Base-by-base conservation (phyloP, 2,888 invertebrate genomes). In the Himalopsyche tibetana region DNA sequence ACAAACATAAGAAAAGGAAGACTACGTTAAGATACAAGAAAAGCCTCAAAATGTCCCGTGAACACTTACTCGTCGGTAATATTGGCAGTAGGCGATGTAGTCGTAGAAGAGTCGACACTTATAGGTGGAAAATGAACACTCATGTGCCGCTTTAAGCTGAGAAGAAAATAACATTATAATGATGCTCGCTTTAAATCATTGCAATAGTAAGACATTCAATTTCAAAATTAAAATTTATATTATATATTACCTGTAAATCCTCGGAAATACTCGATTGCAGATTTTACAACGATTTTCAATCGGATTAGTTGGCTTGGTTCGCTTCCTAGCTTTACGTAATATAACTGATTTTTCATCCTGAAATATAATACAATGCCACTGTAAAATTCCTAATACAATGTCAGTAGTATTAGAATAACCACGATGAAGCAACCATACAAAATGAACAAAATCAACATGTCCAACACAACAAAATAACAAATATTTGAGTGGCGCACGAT, bases 51-150 rank as follows among this genome's bases (percentile, higher is more conserved):
- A 19, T n/a, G 4, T 6, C n/a, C 1, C 4, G 19, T 19, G 15
- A 36, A 74, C 36, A 74, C 88, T 88, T 69, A 84, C 51, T 63
- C 74, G 17, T 91, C 90, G 88, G 91, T 92, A 9, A 88, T 87
- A 83, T 74, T 74, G 74, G 28, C 12, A 36, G 4, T 38, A 5
- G 74, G 74, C 38, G 74, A 74, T 8, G 5, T 38, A 38, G 74
- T 36, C 12, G 94, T 90, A 17, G 95, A 93, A 89, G 95, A 94
- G 88, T 95, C 94, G 90, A 96, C 96, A 17, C 94, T 93, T 89
- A 94, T 93, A 85, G 94, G 94, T 90, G 96, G 96, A 89, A 96
- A 95, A 0, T 96, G 95, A 90, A 96, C 96, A 81, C 74, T 82
- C 85, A 88, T 82, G 51, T 89, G 89, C n/a, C 87, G 86, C 74